Evolutionary conservation across 2,797 vertebrate species (phyloP).

Genomic region (Loris lydekkerianus): DNA sequence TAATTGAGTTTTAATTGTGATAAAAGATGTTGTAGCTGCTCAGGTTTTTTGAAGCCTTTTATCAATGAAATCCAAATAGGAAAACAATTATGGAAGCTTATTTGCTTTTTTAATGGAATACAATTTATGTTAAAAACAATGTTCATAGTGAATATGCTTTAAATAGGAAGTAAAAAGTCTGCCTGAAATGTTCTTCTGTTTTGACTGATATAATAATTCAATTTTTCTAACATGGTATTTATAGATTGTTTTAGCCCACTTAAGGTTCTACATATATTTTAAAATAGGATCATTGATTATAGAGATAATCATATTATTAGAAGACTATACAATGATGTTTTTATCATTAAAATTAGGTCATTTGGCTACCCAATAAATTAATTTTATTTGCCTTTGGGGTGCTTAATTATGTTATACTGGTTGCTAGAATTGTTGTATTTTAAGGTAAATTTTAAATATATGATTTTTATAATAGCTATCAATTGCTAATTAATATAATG

Average conservation of each 20-base stretch:
- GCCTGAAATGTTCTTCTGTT: conserved; percentile 47
- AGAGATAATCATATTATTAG: conserved; percentile 12
- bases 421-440: conserved; percentile 52
- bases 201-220: conserved; percentile 37
- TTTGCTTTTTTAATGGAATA: conserved; percentile 49
- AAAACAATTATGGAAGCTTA: conserved; percentile 15
- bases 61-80: conserved; percentile 29
- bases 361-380: conserved; percentile 35
- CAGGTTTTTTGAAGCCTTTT: background rate
- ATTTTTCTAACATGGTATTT: conserved; percentile 61
- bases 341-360: conserved; percentile 46
- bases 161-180: conserved; percentile 4
- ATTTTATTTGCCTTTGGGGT: background rate
- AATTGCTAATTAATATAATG: conserved; percentile 7
- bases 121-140: conserved; percentile 22
- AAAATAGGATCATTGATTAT: conserved; percentile 40
- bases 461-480: conserved; percentile 18
- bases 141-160: conserved; percentile 4
- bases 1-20: conserved; percentile 64
- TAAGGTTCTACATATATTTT: conserved; percentile 38
- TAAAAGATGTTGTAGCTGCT: conserved; percentile 39
- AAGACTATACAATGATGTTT: conserved; percentile 35
- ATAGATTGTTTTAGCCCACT: conserved; percentile 40
- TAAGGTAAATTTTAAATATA: background rate
- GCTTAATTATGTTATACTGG: conserved; percentile 20